Evolutionary conservation across 2,888 invertebrate genomes (phyloP).

Genomic region (Diabrotica balteata): DNA sequence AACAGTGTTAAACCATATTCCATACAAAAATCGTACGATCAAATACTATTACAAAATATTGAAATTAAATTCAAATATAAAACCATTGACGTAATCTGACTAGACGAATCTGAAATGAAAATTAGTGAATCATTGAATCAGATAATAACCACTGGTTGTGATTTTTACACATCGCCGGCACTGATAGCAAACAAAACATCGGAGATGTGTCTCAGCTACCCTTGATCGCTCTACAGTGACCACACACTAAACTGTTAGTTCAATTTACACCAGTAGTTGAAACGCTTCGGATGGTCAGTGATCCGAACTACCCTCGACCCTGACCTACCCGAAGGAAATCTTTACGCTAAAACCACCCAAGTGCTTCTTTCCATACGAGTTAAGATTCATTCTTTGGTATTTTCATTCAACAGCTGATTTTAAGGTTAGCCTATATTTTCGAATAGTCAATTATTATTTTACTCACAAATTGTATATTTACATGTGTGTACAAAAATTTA

Average conservation of each 20-base stretch:
- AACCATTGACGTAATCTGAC: conserved; percentile 19
- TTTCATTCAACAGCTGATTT: conserved; percentile 8
- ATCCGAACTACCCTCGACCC: conserved; percentile 61
- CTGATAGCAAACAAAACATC: conserved; percentile 48
- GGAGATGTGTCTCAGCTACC: conserved; percentile 44
- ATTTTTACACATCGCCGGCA: conserved; percentile 53
- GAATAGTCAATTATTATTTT: no score
- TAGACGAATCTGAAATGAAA: conserved; percentile 48
- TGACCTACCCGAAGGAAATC: conserved; percentile 56
- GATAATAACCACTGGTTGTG: conserved; percentile 48
- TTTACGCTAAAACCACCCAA: conserved; percentile 58
- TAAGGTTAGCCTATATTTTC: not conserved
- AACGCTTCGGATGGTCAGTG: conserved; percentile 59
- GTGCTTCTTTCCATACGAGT: conserved; percentile 52
- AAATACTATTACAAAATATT: no score
- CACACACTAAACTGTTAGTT: conserved; percentile 60
- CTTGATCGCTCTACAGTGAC: conserved; percentile 58
- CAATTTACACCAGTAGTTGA: conserved; percentile 52
- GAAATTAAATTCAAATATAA: not conserved
- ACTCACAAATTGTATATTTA: no score
- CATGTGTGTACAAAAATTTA: no score
- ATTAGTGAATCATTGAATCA: conserved; percentile 48
- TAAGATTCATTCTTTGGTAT: conserved; percentile 17
- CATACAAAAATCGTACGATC: no score
- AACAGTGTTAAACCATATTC: no score